Conservation (phyloP, 2,113 vertebrate species). For the Salvelinus alpinus region DNA sequence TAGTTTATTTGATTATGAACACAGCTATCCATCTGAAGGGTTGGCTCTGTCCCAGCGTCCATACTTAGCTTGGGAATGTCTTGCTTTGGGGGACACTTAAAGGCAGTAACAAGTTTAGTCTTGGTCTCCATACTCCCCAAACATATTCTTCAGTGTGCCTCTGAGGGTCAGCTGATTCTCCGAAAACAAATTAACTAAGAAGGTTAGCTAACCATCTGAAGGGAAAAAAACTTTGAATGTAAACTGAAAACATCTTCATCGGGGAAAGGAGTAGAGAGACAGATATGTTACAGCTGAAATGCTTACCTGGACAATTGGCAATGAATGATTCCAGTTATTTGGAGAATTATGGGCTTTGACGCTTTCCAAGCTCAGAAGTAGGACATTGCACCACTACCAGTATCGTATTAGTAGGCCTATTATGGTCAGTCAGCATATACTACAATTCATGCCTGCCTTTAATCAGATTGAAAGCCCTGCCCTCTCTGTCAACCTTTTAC, state of each 20-base stretch:
- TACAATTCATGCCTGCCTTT: background rate
- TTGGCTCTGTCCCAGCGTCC: constrained; percentile 42
- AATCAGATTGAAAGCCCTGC: background rate
- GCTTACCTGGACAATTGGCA: background rate
- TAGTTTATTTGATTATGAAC: constrained; percentile 17
- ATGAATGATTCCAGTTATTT: background rate
- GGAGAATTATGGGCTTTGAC: background rate
- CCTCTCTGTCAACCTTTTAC: background rate
- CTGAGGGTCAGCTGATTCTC: constrained; percentile 8
- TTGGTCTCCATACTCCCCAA: constrained; percentile 3
- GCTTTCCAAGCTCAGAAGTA: background rate
- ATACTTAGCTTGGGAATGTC: constrained; percentile 45
- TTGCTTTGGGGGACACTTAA: constrained; percentile 39
- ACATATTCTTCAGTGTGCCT: constrained; percentile 32
- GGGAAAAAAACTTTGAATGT: background rate
- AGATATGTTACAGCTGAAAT: background rate
- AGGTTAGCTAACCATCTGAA: background rate
- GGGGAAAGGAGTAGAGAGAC: background rate
- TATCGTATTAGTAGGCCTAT: background rate
- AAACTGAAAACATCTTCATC: background rate
- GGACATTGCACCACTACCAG: background rate
- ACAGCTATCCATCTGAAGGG: constrained; percentile 24
- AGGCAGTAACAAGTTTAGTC: constrained; percentile 28
- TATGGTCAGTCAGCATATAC: background rate
- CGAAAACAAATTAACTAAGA: constrained; percentile 8